Evolutionary conservation across 2,113 vertebrate genomes (phyloP).

Genomic region (Urocitellus parryii): DNA sequence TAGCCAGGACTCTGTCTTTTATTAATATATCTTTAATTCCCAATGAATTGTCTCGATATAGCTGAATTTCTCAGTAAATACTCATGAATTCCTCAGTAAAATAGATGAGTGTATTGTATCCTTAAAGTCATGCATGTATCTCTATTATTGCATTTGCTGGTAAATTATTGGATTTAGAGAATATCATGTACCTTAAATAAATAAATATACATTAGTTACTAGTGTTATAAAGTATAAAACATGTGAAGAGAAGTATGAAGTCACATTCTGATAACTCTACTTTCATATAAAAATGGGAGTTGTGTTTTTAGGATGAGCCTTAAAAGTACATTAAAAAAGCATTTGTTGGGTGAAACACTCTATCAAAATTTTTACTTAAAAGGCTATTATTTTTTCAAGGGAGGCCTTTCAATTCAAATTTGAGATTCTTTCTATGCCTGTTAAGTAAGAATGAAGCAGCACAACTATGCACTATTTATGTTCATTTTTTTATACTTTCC

Average conservation of each 20-base stretch:
- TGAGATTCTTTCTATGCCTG: not conserved
- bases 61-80: not conserved
- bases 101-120: not conserved
- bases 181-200: too few species aligned
- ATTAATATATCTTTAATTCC: not conserved
- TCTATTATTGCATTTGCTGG: not conserved
- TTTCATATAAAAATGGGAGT: not conserved
- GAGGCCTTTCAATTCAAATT: slow-evolving; percentile 14
- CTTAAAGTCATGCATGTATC: not conserved
- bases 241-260: not conserved
- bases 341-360: not conserved
- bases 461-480: slow-evolving; percentile 18
- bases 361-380: slow-evolving; percentile 11
- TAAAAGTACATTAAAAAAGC: slow-evolving; percentile 7
- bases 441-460: slow-evolving; percentile 45
- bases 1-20: not conserved
- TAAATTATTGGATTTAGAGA: too few species aligned
- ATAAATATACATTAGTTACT: too few species aligned
- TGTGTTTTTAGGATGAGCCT: not conserved
- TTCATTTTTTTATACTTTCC: slow-evolving; percentile 60
- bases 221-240: too few species aligned
- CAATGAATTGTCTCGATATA: not conserved
- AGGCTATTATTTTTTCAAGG: not conserved
- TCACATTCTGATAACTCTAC: not conserved
- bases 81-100: not conserved